Evolutionary conservation across 1,140 invertebrate species (phyloP), one percentile per base, ranked within the genome.

Genomic region (Planococcus citri): DNA sequence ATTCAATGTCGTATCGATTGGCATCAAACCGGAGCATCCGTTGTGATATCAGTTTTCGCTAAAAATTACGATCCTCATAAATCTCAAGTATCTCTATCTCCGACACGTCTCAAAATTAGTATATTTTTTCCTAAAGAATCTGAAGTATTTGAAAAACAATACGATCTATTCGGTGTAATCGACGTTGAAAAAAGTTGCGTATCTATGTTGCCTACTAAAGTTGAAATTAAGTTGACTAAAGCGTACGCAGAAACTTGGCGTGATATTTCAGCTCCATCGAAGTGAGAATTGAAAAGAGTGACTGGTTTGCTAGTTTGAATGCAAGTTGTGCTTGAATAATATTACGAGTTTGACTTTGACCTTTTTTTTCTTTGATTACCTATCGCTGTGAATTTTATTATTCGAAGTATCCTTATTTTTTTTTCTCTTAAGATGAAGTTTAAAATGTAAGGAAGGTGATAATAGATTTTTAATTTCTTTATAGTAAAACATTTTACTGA

Each of bases 181-280:
- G 81, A 87, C 76, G 82, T 91, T 17, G 78, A 79, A 41, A 81
- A 85, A 69, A 90, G 90, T 75, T 82, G 79, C 73, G 90, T 88
- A 0, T 84, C 84, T 17, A 91, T 97, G 86, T 81, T 88, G 72
- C 88, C 88, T 67, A 90, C 94, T n/a, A 98, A 98, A 85, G 86
- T 97, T 21, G 96, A 99, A 81, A 90, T 99, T 12, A 94, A 90
- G 74, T 76, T 99, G 75, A 89, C 87, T 72, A 98, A 99, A 81
- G 86, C 84, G 0, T 90, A 94, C 74, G 81, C 87, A 1, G 86
- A 88, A 21, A 85, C 85, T 64, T 98, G 96, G 96, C 10, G 8
- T 24, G 60, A 64, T 64, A 17, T 64, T 9, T 64, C 60, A 6
- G 6, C 33, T 37, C 33, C 6, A 37, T 37, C 33, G 14, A 8